Percentiles rank a stretch among this genome's conserved stretches.
Evolutionary conservation across 2,888 invertebrate genomes (phyloP).

Genomic region (Archaeoteleia sp.): DNA sequence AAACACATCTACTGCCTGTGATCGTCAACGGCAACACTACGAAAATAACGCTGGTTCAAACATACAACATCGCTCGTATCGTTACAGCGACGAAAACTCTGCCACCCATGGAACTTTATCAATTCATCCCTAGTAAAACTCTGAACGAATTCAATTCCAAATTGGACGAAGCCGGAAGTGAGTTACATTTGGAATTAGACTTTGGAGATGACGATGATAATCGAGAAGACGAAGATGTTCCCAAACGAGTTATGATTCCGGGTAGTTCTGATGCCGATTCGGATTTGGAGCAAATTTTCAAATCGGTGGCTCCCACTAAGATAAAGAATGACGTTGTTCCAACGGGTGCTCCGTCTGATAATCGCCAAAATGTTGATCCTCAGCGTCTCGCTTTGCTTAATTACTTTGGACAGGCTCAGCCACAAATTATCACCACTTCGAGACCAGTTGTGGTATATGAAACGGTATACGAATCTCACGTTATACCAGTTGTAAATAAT

Average conservation of each 20-base stretch:
- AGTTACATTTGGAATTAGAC: constrained; percentile 89
- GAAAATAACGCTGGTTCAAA: constrained; percentile 89
- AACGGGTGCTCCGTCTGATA: constrained; percentile 48
- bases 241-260: constrained; percentile 75
- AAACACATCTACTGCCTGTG: constrained; percentile 91
- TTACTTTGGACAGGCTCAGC: constrained; percentile 79
- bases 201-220: constrained; percentile 87
- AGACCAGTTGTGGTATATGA: constrained; percentile 85
- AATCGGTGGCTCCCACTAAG: constrained; percentile 77
- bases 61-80: constrained; percentile 89
- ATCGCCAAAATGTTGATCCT: constrained; percentile 80
- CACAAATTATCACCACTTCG: constrained; percentile 85
- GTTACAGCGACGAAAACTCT: constrained; percentile 94
- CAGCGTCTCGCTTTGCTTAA: constrained; percentile 85
- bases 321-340: constrained; percentile 63
- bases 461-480: constrained; percentile 88
- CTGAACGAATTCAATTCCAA: constrained; percentile 92
- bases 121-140: constrained; percentile 89
- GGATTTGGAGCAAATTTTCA: constrained; percentile 82
- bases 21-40: constrained; percentile 84
- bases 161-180: constrained; percentile 91
- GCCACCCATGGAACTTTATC: constrained; percentile 90
- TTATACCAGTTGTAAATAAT: constrained; percentile 86
- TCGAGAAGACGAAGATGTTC: constrained; percentile 74
- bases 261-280: constrained; percentile 76